Percentiles rank a stretch among this genome's conserved stretches.
phyloP scores from a whole-genome alignment of 2,888 invertebrate species.

The Hofmannophila pseudospretella region DNA sequence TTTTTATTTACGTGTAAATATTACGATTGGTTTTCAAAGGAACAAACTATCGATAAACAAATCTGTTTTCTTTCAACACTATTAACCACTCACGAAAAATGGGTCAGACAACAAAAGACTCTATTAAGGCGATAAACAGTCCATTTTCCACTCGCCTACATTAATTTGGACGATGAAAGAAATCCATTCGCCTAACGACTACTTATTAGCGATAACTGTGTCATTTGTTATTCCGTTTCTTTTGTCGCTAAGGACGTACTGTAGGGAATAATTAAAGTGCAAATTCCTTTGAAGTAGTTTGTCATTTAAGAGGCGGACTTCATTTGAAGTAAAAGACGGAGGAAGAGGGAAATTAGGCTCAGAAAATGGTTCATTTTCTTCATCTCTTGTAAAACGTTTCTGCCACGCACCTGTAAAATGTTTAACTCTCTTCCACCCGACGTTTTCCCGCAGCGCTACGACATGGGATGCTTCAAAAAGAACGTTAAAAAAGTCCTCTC shows the following conservation, averaged over 20 bases:
- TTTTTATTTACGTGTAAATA: too few relatives aligned
- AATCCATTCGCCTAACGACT: constrained; percentile 57
- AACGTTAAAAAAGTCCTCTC: too few relatives aligned
- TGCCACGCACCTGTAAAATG: too few relatives aligned
- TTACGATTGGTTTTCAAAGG: too few relatives aligned
- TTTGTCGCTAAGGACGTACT: neutral
- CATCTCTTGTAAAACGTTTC: too few relatives aligned
- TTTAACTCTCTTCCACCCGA: too few relatives aligned
- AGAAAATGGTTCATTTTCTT: too few relatives aligned
- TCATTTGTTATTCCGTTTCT: constrained; percentile 40
- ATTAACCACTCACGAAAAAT: constrained; percentile 18
- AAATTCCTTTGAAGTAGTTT: neutral
- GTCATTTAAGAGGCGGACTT: neutral
- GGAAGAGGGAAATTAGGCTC: too few relatives aligned
- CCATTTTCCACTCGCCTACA: constrained; percentile 35
- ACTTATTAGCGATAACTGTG: constrained; percentile 58
- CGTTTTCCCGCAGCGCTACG: too few relatives aligned
- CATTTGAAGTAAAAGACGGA: neutral
- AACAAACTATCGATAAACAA: too few relatives aligned
- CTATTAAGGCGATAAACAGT: constrained; percentile 30
- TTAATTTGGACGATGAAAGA: constrained; percentile 43
- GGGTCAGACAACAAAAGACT: constrained; percentile 31
- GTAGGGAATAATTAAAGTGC: neutral
- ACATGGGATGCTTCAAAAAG: too few relatives aligned
- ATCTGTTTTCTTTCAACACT: constrained; percentile 10